Evolutionary conservation across 2,113 vertebrate species (phyloP).

Genomic region (Carassius gibelio): DNA sequence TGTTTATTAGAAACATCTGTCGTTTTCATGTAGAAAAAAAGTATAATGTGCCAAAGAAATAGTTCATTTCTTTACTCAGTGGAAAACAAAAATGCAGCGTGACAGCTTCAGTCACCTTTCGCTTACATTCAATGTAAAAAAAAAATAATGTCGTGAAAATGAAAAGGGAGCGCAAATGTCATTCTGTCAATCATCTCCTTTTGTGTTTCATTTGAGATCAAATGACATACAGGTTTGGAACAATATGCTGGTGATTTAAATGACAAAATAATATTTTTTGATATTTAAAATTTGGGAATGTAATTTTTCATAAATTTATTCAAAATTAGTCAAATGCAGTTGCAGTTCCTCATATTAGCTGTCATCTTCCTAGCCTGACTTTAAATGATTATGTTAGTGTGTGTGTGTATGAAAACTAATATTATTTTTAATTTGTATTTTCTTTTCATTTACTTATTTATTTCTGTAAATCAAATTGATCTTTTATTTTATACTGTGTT

Average conservation of each 20-base stretch:
- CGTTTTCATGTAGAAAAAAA: no score
- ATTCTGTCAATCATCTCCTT: background rate
- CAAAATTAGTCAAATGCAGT: background rate
- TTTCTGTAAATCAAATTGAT: no score
- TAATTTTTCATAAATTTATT: background rate
- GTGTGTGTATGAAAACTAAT: no score
- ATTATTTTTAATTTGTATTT: no score
- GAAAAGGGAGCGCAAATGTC: background rate
- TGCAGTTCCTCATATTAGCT: background rate
- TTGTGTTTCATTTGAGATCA: background rate
- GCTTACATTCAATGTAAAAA: background rate
- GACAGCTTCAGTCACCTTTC: background rate
- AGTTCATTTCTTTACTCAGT: background rate
- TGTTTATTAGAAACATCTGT: no score
- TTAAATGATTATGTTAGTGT: no score
- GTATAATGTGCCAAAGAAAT: background rate
- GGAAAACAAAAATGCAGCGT: background rate
- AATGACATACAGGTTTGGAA: background rate
- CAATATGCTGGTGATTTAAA: background rate
- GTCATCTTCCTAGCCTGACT: background rate
- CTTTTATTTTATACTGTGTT: no score
- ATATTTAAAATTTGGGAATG: background rate
- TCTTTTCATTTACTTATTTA: no score
- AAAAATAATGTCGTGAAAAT: background rate
- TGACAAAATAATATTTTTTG: background rate